Evolutionary conservation across 2,888 invertebrate genomes (phyloP).

Genomic region (Silvanus unidentatus): DNA sequence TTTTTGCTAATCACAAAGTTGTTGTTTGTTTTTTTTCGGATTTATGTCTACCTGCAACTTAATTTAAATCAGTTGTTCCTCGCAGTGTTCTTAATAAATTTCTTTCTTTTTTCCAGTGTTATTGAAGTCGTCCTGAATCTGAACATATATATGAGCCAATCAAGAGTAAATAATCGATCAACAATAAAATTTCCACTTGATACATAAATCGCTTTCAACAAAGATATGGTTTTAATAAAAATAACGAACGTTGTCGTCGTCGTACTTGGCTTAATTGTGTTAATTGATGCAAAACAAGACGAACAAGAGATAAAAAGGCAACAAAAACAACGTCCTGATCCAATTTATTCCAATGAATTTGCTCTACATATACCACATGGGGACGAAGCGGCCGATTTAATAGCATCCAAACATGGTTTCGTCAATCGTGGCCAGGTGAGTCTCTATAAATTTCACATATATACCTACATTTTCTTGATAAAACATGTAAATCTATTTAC

Average conservation of each 20-base stretch:
- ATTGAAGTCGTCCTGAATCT: no score
- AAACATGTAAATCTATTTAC: no score
- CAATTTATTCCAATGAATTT: conserved; percentile 73
- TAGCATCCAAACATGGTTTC: conserved; percentile 83
- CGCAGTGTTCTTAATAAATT: no score
- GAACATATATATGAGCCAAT: no score
- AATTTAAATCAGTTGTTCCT: no score
- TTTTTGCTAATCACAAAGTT: no score
- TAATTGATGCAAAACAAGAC: conserved; percentile 5
- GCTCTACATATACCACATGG: conserved; percentile 80
- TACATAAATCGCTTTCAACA: background rate
- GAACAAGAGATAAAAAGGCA: conserved; percentile 15
- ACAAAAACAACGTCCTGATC: conserved; percentile 20
- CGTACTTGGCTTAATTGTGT: conserved; percentile 16
- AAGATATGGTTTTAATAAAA: conserved; percentile 27
- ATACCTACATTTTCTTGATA: background rate
- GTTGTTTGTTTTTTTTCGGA: no score
- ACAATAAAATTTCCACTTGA: no score
- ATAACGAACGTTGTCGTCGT: conserved; percentile 26
- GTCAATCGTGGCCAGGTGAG: conserved; percentile 83
- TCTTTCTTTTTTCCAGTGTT: no score
- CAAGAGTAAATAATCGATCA: no score
- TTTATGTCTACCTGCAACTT: no score
- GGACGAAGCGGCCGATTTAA: conserved; percentile 61
- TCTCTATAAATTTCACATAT: no score